These are phyloP conservation scores for Bombus huntii DNA, from an alignment of 1,140 invertebrate genomes.

Conservation along the genomic window DNA sequence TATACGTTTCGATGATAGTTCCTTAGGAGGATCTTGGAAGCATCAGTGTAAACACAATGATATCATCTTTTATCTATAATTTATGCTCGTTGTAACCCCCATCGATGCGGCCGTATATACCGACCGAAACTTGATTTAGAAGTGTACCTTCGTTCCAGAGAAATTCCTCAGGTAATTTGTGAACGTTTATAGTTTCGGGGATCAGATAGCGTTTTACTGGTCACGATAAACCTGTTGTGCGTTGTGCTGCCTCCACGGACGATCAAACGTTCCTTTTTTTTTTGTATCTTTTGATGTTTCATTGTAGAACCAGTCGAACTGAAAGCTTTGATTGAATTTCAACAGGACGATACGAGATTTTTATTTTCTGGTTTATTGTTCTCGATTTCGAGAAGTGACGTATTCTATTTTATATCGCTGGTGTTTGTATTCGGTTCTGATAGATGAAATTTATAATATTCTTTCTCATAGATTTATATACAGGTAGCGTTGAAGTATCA, in stretches of 20 bases:
- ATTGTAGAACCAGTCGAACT: neutral
- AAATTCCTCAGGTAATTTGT: conserved; percentile 16
- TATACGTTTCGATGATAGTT: neutral
- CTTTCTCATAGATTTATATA: neutral
- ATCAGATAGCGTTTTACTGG: conserved; percentile 26
- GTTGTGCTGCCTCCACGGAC: neutral
- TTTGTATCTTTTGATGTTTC: neutral
- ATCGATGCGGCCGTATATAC: neutral
- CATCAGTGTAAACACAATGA: too few species aligned
- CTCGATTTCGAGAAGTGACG: neutral
- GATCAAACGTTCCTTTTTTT: neutral
- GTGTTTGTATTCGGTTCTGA: neutral
- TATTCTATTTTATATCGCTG: neutral
- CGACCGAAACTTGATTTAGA: conserved; percentile 18
- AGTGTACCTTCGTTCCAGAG: neutral
- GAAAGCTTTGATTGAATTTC: neutral
- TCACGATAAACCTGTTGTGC: conserved; percentile 18
- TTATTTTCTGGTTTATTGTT: neutral
- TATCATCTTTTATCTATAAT: conserved; percentile 15
- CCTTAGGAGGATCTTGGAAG: too few species aligned
- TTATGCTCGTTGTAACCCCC: neutral
- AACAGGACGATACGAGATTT: neutral
- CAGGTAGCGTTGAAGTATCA: neutral
- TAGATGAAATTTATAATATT: neutral
- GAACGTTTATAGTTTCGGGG: conserved; percentile 7